Evolutionary conservation across 2,113 vertebrate genomes (phyloP), one percentile per base, ranked within the genome.

Genomic region (Nycticorax nycticorax): DNA sequence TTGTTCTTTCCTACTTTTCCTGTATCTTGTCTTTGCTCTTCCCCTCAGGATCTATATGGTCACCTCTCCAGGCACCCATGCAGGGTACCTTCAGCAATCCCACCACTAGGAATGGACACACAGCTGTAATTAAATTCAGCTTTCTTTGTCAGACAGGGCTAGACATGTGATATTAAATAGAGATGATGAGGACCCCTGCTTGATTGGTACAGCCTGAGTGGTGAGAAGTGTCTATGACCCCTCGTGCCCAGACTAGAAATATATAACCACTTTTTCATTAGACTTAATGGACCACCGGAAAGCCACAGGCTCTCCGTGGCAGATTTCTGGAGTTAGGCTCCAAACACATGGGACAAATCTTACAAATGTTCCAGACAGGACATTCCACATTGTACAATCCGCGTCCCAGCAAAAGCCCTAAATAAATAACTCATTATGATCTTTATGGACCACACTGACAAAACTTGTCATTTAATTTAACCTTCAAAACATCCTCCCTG

Each of bases 401-500:
- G 27, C 68, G 27, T 24, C 53, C 8, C 28, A 80, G 45, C 12
- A 64, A 84, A 86, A 85, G 35, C 11, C 27, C 59, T 77, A 85
- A 75, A 72, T 48, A 97, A 95, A 87, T 79, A 85, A 53, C 63
- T 35, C 13, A 32, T 85, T 80, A 66, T 77, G 23, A 73, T 91
- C 66, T 83, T 85, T 89, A 79, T 33, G 53, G 90, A 93, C 53
- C 86, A 88, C 69, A 53, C 33, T 48, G 68, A 74, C 78, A 92
- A 66, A 76, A 76, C 52, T 81, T 95, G 72, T 85, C 39, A 78
- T 95, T 96, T 93, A 86, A 89, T 96, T 93, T 92, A 97, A 96
- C 72, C 76, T 88, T 92, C 3, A 6, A 94, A 93, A 88, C 50
- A 59, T 76, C 92, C 39, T 88, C 56, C 10, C 22, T 37, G 8